Evolutionary conservation across 2,888 invertebrate genomes (phyloP), one percentile per base, ranked within the genome.

Genomic region (Stictocephala bisonia): DNA sequence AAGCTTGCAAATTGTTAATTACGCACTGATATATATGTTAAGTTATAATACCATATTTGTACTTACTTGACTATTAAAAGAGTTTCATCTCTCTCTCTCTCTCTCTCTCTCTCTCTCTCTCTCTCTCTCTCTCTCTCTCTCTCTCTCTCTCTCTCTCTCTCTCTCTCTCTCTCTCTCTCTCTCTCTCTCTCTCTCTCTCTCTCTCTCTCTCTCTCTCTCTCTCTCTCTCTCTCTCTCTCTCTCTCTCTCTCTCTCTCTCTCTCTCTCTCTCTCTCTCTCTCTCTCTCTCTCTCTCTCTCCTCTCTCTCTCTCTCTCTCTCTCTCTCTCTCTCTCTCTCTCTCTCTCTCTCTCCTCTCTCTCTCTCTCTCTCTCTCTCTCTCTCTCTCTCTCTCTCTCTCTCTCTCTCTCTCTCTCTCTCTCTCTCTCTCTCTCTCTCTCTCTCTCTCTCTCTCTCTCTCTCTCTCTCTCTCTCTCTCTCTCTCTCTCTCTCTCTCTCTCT

Each of bases 141-240:
- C 50, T 50, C 50, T 50, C 50, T 50, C 50, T 50, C 50, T 50
- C 50, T 50, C 50, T 18, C 18, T 50, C 50, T 50, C 50, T 50
- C 50, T 50, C 50, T 50, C 50, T 50, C 50, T 50, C 50, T 50
- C 50, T 50, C 50, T 50, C 50, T 50, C 50, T 50, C 50, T 50
- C 50, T 50, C 50, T 50, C 50, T 50, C 50, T 50, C 50, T 50
- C 50, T 50, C 50, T 50, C 50, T 50, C 50, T 26, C 58, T 26
- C 50, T 50, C 50, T 50, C 50, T 50, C 50, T 50, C 50, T 50
- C 50, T 50, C 50, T 50, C 50, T 50, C 50, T 50, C 50, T 50
- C 50, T 50, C 50, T 50, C 50, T 50, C 50, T 50, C 50, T 50
- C 50, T 50, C 50, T 50, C 50, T 50, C 50, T 50, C 50, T 50